Evolutionary conservation across 2,888 invertebrate genomes (phyloP), one percentile per base, ranked within the genome.

Genomic region (Xylocampa areola): DNA sequence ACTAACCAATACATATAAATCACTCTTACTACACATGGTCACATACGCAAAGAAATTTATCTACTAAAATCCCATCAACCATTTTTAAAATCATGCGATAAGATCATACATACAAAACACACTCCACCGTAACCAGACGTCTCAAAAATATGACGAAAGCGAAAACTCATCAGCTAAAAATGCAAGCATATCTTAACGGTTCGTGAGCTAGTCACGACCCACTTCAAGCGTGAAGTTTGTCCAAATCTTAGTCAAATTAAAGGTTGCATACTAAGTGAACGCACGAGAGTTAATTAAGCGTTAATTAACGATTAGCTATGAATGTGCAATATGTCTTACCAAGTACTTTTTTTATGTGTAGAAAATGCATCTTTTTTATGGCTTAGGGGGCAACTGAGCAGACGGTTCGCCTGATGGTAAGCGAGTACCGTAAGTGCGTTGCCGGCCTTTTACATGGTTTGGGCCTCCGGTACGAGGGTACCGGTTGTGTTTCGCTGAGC

Each of bases 161-260:
- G 82, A 84, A 81, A 84, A 76, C 79, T 72, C 67, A 79, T 80
- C 78, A 77, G 70, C 54, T 41, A 48, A 54, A 71, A 70, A 77
- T 70, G 79, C 74, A 77, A 78, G 77, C 71, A 67, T 72, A 64
- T 66, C 72, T 78, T 73, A 71, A 79, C 79, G 83, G 78, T 79
- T 60, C 58, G 74, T 76, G 69, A 63, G 51, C 64, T 74, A 63
- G 51, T 68, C 57, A 68, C 76, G 81, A 78, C 84, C 78, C 52
- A 81, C 74, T 78, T 74, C 30, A 39, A 41, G 33, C 63, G 58
- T 61, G 47, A 57, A 45, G 40, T 54, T 72, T 61, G 50, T 23
- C 40, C 41, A 61, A 72, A 57, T 48, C n/a, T 49, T 59, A 37
- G 27, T 7, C 17, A 16, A 23, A 37, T 19, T 54, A 29, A 10